Percentiles rank a stretch among this genome's conserved stretches.
Evolutionary conservation across 2,888 invertebrate genomes (phyloP).

Genomic region (Lepidocyrtoides sp.): DNA sequence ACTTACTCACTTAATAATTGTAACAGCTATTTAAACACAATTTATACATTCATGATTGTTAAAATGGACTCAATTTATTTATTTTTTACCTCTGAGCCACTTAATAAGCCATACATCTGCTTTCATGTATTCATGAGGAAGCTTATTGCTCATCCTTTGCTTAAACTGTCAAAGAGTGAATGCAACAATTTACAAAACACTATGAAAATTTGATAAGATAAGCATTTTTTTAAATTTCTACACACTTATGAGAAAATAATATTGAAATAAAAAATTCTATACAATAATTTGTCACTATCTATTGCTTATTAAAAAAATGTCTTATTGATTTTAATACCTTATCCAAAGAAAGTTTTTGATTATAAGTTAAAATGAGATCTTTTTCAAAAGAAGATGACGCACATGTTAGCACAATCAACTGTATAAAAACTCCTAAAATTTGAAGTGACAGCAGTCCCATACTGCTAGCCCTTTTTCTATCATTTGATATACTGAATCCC

Average conservation of each 20-base stretch:
- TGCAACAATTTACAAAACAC: too few relatives aligned
- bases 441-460: background rate
- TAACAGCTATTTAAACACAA: too few relatives aligned
- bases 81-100: conserved; percentile 58
- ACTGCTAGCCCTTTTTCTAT: background rate
- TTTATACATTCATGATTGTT: too few relatives aligned
- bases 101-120: conserved; percentile 54
- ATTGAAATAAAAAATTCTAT: too few relatives aligned
- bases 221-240: background rate
- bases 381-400: conserved; percentile 37
- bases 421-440: background rate
- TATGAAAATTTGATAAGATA: too few relatives aligned
- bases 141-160: background rate
- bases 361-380: conserved; percentile 61
- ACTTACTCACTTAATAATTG: too few relatives aligned
- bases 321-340: conserved; percentile 25
- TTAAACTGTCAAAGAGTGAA: conserved; percentile 46
- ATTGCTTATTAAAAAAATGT: background rate
- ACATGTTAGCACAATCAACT: background rate
- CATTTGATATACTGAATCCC: background rate
- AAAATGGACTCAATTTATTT: background rate
- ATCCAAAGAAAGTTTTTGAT: conserved; percentile 51
- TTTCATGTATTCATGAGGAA: conserved; percentile 67
- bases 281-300: too few relatives aligned
- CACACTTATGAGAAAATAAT: too few relatives aligned